Percentiles rank a stretch among this genome's conserved stretches.
phyloP scores from a whole-genome alignment of 53 echinoderm and acorn worm species.

The Arbacia lixula region DNA sequence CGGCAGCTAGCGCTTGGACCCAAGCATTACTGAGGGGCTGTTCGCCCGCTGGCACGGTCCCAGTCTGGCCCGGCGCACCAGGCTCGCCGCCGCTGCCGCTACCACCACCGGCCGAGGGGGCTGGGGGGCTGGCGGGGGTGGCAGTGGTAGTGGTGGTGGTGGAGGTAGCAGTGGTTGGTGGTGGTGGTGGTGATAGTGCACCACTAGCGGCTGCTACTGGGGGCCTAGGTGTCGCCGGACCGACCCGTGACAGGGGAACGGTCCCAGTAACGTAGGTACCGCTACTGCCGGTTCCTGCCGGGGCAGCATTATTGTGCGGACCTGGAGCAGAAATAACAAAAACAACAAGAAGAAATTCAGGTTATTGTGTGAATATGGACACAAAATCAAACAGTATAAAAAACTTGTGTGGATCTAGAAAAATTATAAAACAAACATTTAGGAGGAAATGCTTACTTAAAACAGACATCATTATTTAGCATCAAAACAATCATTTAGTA shows the following conservation, averaged over 20 bases:
- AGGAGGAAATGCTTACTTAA: no score
- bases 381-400: neutral
- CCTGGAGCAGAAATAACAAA: constrained; percentile 54
- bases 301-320: constrained; percentile 88
- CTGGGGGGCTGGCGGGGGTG: constrained; percentile 38
- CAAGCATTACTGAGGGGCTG: constrained; percentile 92
- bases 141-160: constrained; percentile 48
- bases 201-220: constrained; percentile 49
- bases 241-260: constrained; percentile 41
- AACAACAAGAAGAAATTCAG: neutral
- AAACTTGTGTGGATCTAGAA: neutral
- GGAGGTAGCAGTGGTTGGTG: neutral
- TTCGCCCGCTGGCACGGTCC: neutral
- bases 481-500: no score
- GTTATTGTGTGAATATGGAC: no score
- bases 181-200: no score
- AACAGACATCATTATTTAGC: no score
- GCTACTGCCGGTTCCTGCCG: constrained; percentile 80
- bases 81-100: neutral
- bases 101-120: constrained; percentile 9
- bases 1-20: constrained; percentile 85
- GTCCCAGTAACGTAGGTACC: constrained; percentile 94
- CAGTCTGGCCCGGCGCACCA: neutral
- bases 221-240: constrained; percentile 29
- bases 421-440: no score